These are phyloP conservation scores for Cataglyphis rosenhaueri DNA, from an alignment of 2,888 invertebrate species.

Conservation along the genomic window DNA sequence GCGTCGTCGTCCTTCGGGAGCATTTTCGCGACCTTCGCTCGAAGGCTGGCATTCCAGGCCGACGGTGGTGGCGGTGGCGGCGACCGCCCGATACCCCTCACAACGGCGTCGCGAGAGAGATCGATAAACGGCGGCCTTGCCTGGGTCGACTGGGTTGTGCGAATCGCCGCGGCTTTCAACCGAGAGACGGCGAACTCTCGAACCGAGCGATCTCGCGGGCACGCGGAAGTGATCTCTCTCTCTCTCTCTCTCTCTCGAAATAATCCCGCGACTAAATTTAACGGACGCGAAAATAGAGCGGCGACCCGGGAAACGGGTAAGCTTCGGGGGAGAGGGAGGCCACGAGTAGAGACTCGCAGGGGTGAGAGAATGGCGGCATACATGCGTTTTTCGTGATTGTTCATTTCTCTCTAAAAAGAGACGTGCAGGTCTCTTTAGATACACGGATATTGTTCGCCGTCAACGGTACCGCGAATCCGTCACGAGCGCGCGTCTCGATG, in stretches of 20 bases:
- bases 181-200: constrained; percentile 1
- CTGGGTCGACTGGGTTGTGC: constrained; percentile 41
- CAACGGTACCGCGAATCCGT: constrained; percentile 36
- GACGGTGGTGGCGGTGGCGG: constrained; percentile 1
- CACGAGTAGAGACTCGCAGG: neutral
- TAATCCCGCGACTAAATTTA: constrained; percentile 50
- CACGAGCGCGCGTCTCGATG: constrained; percentile 22
- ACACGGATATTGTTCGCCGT: neutral
- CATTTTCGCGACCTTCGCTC: constrained; percentile 48
- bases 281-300: constrained; percentile 31
- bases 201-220: neutral
- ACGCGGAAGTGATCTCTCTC: constrained; percentile 44
- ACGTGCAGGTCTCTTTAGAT: neutral
- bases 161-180: constrained; percentile 17
- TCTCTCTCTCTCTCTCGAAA: constrained; percentile 12
- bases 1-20: constrained; percentile 36
- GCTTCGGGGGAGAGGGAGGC: too few species aligned
- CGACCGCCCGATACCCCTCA: constrained; percentile 30
- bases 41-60: constrained; percentile 41
- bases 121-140: constrained; percentile 52
- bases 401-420: neutral
- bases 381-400: neutral
- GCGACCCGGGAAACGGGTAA: neutral
- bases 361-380: neutral
- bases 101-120: constrained; percentile 39